phyloP scores from a whole-genome alignment of 2,113 vertebrate species.

The Pedionomus torquatus region DNA sequence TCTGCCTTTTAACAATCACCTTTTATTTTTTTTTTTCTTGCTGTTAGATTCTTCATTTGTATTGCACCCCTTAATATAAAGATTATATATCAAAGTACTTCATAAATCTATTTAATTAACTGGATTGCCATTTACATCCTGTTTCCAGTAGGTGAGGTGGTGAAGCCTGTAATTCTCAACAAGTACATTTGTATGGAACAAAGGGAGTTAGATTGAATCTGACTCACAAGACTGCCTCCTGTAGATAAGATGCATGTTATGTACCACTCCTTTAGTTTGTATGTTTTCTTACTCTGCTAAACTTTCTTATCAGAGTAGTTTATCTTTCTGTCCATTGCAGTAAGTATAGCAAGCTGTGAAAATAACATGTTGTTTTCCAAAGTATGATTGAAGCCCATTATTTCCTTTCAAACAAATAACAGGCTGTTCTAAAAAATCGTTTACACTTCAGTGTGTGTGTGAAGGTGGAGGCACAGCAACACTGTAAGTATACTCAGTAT shows the following conservation, averaged over 20 bases:
- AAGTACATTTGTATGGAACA: not conserved
- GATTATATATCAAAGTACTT: not conserved
- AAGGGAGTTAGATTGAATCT: not conserved
- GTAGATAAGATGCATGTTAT: not conserved
- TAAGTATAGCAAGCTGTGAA: slow-evolving; percentile 10
- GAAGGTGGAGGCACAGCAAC: not conserved
- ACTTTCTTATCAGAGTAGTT: not conserved
- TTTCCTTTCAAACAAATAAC: not conserved
- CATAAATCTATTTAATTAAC: not conserved
- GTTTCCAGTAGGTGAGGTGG: not conserved
- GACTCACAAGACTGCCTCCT: not conserved
- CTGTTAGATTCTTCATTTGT: not conserved
- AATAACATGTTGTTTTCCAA: not conserved
- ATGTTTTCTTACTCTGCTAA: not conserved
- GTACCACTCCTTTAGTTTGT: not conserved
- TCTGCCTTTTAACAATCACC: not conserved
- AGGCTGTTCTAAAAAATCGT: not conserved
- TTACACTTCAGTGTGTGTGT: not conserved
- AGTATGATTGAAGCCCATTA: not conserved
- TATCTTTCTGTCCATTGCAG: not conserved
- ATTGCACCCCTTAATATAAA: not conserved
- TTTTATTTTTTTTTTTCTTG: not conserved
- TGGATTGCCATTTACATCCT: not conserved
- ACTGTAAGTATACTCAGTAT: not conserved
- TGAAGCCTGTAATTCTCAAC: not conserved